phyloP scores from a whole-genome alignment of 1,140 invertebrate species.

The Heliconius congener region DNA sequence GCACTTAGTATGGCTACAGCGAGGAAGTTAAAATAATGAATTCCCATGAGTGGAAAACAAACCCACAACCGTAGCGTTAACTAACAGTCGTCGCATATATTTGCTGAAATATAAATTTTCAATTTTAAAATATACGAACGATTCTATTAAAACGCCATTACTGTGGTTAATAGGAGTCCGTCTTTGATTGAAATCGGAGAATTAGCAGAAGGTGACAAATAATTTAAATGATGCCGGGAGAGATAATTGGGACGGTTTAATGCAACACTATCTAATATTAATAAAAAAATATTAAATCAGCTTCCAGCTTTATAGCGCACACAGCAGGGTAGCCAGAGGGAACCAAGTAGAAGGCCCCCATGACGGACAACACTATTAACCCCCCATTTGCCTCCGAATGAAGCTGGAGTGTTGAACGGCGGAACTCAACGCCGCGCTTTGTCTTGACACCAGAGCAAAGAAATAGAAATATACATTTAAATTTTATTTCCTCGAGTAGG shows the following conservation, averaged over 20 bases:
- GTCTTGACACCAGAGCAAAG: too few relatives aligned
- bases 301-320: neutral
- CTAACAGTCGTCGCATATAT: too few relatives aligned
- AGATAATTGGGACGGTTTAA: conserved; percentile 46
- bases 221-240: conserved; percentile 32
- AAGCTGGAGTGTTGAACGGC: neutral
- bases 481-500: too few relatives aligned
- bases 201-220: conserved; percentile 43
- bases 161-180: neutral
- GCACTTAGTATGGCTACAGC: too few relatives aligned
- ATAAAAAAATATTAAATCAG: neutral
- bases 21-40: too few relatives aligned
- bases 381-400: too few relatives aligned
- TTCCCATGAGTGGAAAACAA: too few relatives aligned
- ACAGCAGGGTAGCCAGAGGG: neutral
- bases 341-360: neutral
- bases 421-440: neutral
- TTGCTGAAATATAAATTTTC: too few relatives aligned
- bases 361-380: neutral
- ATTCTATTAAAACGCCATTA: neutral
- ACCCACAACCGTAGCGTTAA: too few relatives aligned
- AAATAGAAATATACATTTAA: too few relatives aligned
- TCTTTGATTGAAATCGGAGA: conserved; percentile 29
- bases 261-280: conserved; percentile 30
- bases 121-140: too few relatives aligned